Conservation (phyloP, 1,140 invertebrate genomes). For the Cataglyphis hispanica region DNA sequence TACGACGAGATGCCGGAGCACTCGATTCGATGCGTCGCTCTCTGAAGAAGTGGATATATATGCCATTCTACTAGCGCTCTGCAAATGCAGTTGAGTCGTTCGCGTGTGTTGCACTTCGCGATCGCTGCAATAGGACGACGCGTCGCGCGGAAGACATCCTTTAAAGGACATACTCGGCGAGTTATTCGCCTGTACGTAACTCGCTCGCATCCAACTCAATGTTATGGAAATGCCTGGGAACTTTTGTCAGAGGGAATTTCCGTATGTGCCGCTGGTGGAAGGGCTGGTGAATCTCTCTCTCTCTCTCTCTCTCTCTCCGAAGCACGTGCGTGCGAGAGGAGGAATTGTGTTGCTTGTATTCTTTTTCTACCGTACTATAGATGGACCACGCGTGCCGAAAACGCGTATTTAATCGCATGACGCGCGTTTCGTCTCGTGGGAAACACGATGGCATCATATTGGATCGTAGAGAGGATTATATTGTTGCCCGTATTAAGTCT, state of each 20-base stretch:
- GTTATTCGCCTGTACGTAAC: constrained; percentile 65
- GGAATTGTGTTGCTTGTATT: constrained; percentile 30
- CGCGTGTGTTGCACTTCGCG: constrained; percentile 40
- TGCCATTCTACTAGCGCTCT: constrained; percentile 11
- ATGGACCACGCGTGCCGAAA: neutral
- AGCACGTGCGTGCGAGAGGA: constrained; percentile 12
- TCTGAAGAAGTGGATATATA: constrained; percentile 15
- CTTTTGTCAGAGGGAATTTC: constrained; percentile 56
- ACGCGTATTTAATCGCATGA: constrained; percentile 49
- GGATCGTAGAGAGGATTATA: neutral
- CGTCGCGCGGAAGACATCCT: constrained; percentile 53
- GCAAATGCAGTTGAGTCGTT: constrained; percentile 25
- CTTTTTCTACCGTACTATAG: neutral
- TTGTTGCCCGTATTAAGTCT: neutral
- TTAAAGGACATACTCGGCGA: constrained; percentile 53
- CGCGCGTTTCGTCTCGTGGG: constrained; percentile 24
- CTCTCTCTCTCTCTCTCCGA: constrained; percentile 38
- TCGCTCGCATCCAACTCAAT: constrained; percentile 43
- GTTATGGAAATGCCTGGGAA: constrained; percentile 67
- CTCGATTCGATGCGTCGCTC: constrained; percentile 45
- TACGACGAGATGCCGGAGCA: constrained; percentile 30
- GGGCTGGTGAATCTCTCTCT: constrained; percentile 30
- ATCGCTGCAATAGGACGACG: constrained; percentile 46
- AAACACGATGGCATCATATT: neutral
- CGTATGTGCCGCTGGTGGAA: neutral